A percentile compares a stretch with the other conserved stretches of the same genome.
phyloP scores from a whole-genome alignment of 2,888 invertebrate genomes.

The Andrena minutula region DNA sequence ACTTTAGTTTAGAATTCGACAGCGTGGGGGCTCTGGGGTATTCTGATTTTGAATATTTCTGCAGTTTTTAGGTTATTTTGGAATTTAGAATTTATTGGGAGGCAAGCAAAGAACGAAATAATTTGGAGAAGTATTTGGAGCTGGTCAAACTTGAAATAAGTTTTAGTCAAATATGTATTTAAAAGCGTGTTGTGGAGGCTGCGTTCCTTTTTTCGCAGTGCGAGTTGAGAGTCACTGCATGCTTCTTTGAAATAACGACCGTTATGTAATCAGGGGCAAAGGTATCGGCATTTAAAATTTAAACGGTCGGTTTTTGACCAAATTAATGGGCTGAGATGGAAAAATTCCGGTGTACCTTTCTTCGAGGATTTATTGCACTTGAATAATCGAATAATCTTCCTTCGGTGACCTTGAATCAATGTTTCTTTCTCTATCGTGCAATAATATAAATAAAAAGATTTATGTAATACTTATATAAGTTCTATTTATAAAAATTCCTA shows the following conservation, averaged over 20 bases:
- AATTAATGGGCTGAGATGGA: background rate
- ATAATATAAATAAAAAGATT: background rate
- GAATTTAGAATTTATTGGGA: too few relatives aligned
- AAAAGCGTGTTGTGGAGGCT: background rate
- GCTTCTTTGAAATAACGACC: background rate
- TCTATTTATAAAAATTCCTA: too few relatives aligned
- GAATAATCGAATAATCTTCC: background rate
- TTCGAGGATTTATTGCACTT: background rate
- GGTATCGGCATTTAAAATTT: background rate
- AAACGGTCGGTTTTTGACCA: background rate
- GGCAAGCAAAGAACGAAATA: too few relatives aligned
- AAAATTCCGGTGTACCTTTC: background rate
- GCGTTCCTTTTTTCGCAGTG: background rate
- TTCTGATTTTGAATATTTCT: too few relatives aligned
- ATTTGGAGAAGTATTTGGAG: too few relatives aligned
- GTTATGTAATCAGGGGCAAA: constrained; percentile 11
- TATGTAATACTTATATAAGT: constrained; percentile 12
- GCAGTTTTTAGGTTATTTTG: too few relatives aligned
- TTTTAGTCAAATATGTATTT: too few relatives aligned
- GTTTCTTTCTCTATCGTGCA: background rate
- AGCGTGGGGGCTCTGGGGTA: too few relatives aligned
- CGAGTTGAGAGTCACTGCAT: background rate
- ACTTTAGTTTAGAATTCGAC: too few relatives aligned
- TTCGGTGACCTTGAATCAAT: background rate
- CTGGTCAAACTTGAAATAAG: too few relatives aligned